These are phyloP conservation scores for Bradysia coprophila DNA, from an alignment of 1,140 invertebrate genomes.

Conservation along the genomic window DNA sequence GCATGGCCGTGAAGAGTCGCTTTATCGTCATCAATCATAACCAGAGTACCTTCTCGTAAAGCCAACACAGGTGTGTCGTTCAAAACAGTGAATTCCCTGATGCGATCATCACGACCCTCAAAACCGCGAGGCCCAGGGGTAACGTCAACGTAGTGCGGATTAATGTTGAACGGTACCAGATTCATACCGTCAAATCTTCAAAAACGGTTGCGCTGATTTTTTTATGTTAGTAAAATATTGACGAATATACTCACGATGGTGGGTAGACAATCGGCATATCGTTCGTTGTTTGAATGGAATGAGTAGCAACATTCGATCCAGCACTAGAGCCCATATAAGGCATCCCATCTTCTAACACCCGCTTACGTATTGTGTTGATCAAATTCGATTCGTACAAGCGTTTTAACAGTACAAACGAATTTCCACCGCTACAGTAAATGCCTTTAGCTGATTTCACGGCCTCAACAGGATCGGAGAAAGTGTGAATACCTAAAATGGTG, in stretches of 20 bases:
- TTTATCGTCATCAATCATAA: slow-evolving; percentile 37
- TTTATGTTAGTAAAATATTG: too few species aligned
- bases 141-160: slow-evolving; percentile 55
- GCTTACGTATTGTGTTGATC: slow-evolving; percentile 38
- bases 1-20: slow-evolving; percentile 37
- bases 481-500: slow-evolving; percentile 41
- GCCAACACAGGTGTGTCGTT: slow-evolving; percentile 40
- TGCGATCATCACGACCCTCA: slow-evolving; percentile 54
- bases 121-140: slow-evolving; percentile 47
- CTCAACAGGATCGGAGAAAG: slow-evolving; percentile 28
- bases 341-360: slow-evolving; percentile 41
- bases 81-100: slow-evolving; percentile 43
- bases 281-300: slow-evolving; percentile 63
- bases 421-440: slow-evolving; percentile 60
- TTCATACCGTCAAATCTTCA: slow-evolving; percentile 43
- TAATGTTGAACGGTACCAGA: slow-evolving; percentile 70
- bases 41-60: slow-evolving; percentile 46
- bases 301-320: slow-evolving; percentile 67
- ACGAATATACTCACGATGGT: too few species aligned
- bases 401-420: slow-evolving; percentile 54
- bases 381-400: slow-evolving; percentile 47
- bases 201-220: too few species aligned
- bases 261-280: slow-evolving; percentile 73
- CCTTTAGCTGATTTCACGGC: slow-evolving; percentile 44
- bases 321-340: slow-evolving; percentile 67